phyloP scores from a whole-genome alignment of 30 jellyfish, hydroid and myxozoan species.

The Morbakka virulenta region DNA sequence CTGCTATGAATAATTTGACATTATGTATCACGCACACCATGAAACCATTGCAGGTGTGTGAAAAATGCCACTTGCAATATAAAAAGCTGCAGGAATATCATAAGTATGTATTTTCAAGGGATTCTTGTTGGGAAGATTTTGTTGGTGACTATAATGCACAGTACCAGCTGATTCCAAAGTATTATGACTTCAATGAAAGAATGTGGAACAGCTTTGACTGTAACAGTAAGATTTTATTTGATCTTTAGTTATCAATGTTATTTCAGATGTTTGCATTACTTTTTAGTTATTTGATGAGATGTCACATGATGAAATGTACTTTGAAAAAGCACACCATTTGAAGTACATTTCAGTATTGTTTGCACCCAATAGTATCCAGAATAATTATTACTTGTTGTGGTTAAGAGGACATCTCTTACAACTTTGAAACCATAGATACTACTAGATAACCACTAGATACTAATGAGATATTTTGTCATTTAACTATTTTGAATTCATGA shows the following conservation, averaged over 20 bases:
- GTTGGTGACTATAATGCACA: conserved; percentile 58
- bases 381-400: no score
- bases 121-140: conserved; percentile 52
- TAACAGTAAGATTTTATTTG: conserved; percentile 73
- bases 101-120: conserved; percentile 5
- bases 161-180: conserved; percentile 71
- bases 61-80: conserved; percentile 50
- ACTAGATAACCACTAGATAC: no score
- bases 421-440: no score
- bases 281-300: no score
- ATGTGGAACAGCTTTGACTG: conserved; percentile 81
- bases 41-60: conserved; percentile 75
- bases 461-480: no score
- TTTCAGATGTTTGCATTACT: conserved; percentile 42
- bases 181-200: conserved; percentile 32
- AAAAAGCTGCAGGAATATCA: conserved; percentile 34
- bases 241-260: neutral
- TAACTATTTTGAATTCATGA: no score
- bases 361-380: no score
- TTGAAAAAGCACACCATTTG: no score
- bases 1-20: conserved; percentile 69
- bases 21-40: conserved; percentile 40
- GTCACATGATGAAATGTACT: no score
- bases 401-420: no score
- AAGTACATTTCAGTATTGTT: no score